Conservation (phyloP, 2,113 vertebrate genomes). For the Hyperoodon ampullatus region DNA sequence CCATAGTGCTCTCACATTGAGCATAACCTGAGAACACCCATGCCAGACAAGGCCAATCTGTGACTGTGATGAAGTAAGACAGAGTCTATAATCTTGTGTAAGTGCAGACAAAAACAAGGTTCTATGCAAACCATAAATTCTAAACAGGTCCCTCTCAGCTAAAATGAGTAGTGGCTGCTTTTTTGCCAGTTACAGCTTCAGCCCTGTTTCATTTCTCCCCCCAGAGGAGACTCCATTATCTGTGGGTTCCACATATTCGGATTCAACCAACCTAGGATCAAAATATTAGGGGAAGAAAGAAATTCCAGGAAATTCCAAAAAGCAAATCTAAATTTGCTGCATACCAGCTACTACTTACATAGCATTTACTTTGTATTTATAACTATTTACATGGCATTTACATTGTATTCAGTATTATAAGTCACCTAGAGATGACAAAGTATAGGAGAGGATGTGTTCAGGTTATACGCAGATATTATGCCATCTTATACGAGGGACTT, state of each 20-base stretch:
- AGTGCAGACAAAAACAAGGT: neutral
- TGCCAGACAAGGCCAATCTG: neutral
- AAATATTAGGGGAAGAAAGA: neutral
- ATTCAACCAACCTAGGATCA: neutral
- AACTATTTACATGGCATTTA: neutral
- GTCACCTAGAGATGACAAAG: neutral
- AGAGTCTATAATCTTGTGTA: neutral
- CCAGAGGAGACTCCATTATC: neutral
- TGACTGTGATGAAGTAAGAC: neutral
- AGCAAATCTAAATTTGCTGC: neutral
- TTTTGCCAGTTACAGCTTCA: neutral
- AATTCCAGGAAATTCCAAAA: neutral
- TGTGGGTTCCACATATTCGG: neutral
- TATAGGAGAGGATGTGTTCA: neutral
- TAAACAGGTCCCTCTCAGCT: neutral
- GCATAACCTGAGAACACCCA: neutral
- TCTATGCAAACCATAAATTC: neutral
- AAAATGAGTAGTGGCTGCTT: neutral
- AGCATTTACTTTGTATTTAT: neutral
- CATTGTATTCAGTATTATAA: neutral
- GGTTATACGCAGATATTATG: neutral
- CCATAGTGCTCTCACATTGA: neutral
- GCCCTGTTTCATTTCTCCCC: neutral
- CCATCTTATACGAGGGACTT: neutral
- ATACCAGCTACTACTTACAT: neutral